A percentile compares a stretch with the other conserved stretches of the same genome.
Evolutionary conservation across 2,888 invertebrate genomes (phyloP).

Genomic region (Agrypnus murinus): DNA sequence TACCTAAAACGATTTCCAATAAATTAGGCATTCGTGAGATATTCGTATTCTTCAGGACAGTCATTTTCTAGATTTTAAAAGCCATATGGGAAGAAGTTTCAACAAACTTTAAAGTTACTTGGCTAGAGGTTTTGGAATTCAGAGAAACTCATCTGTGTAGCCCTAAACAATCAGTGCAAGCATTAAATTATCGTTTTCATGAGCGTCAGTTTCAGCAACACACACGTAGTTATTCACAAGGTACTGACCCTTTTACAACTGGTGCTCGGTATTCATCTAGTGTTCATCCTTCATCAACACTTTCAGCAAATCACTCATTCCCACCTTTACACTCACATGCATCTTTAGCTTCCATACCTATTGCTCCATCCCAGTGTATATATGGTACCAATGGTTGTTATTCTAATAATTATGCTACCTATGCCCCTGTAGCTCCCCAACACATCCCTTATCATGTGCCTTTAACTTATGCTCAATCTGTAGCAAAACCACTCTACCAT

Average conservation of each 20-base stretch:
- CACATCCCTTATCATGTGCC: constrained; percentile 56
- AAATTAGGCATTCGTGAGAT: no score
- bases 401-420: constrained; percentile 52
- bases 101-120: constrained; percentile 73
- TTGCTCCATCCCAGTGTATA: constrained; percentile 56
- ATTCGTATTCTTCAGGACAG: no score
- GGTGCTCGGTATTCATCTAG: constrained; percentile 56
- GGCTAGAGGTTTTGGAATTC: constrained; percentile 81
- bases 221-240: constrained; percentile 56
- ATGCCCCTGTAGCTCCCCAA: constrained; percentile 54
- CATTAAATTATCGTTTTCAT: constrained; percentile 71
- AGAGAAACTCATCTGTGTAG: constrained; percentile 75
- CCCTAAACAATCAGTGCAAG: constrained; percentile 73
- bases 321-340: constrained; percentile 60
- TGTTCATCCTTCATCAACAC: constrained; percentile 50
- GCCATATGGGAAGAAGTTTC: constrained; percentile 84
- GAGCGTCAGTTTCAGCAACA: constrained; percentile 69
- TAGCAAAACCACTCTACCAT: constrained; percentile 60
- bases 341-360: constrained; percentile 47
- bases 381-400: constrained; percentile 58
- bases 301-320: constrained; percentile 62
- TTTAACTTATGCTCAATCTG: constrained; percentile 56
- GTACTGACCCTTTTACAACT: constrained; percentile 58
- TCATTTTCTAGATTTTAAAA: constrained; percentile 81
- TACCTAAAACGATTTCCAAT: no score